Base-by-base conservation (phyloP, 2,113 vertebrate genomes). In the Spilogale gracilis region DNA sequence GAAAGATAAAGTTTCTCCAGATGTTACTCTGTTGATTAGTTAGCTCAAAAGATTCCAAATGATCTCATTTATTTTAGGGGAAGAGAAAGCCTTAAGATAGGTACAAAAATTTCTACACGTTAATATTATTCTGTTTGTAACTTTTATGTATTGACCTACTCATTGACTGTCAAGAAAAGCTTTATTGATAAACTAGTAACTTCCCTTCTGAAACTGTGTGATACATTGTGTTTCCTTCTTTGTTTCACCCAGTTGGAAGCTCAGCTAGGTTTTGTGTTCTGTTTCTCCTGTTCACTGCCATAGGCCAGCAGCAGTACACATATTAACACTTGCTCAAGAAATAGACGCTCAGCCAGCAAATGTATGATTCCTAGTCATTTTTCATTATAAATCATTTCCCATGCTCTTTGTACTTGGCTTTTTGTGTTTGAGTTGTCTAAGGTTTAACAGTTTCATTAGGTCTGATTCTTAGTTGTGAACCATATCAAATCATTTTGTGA, bases 381-480 rank as follows among this genome's bases (percentile, higher is more conserved):
- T 81, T 78, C 5, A 3, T 74, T 91, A 13, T 50, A 48, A 89
- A 60, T 60, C 43, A 82, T 93, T 88, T 94, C 27, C 43, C 60
- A 48, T 87, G 43, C n/a, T 83, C 71, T 96, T 89, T 58, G 14
- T 79, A 45, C 56, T 81, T 90, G 67, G 23, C 84, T 74, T 65
- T 82, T 86, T 94, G 69, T 67, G 86, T 87, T 90, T 91, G 93
- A 76, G 20, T 18, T 83, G 6, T 93, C n/a, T 88, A 74, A 43
- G 9, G 45, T 80, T n/a, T 78, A 73, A 63, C 90, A 48, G 78
- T 79, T 65, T 96, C 80, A 56, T 85, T 60, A 16, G 80, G 45
- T 89, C 65, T 89, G 56, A 67, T 83, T 93, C 80, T 95, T 93
- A 52, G 73, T 87, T 96, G 58, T 92, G 71, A 94, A 69, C 30